phyloP scores from a whole-genome alignment of 1,140 invertebrate species.

The Drosophila ogumai region DNA sequence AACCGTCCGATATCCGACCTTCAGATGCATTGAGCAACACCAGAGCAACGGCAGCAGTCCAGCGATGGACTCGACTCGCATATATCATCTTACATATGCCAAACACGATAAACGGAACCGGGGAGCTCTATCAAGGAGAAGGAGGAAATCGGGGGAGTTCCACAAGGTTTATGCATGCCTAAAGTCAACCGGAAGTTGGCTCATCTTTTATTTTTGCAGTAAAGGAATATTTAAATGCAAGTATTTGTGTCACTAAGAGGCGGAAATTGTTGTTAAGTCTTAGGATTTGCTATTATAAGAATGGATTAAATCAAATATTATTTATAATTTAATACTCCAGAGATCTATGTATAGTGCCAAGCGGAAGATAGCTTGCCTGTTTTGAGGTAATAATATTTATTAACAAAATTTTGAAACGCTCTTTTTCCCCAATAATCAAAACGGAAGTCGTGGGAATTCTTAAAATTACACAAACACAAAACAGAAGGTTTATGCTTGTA shows the following conservation, averaged over 20 bases:
- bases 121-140: constrained; percentile 14
- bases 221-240: neutral
- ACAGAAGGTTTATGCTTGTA: neutral
- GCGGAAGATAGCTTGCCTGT: constrained; percentile 24
- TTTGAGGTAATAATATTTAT: neutral
- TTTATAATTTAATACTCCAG: neutral
- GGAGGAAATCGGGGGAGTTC: constrained; percentile 6
- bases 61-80: neutral
- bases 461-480: neutral
- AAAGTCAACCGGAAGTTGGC: constrained; percentile 61
- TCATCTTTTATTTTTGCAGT: constrained; percentile 27
- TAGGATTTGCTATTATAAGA: neutral
- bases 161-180: constrained; percentile 31
- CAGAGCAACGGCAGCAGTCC: neutral
- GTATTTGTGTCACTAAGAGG: neutral
- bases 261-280: no score
- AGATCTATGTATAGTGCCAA: neutral
- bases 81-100: constrained; percentile 73
- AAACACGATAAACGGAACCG: constrained; percentile 35
- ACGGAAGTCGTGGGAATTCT: constrained; percentile 24
- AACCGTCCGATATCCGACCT: constrained; percentile 45
- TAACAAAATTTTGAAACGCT: neutral
- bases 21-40: constrained; percentile 43
- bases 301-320: neutral
- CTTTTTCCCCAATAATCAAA: constrained; percentile 5